Base-by-base conservation (phyloP, 2,888 invertebrate genomes). In the Hyalella azteca region DNA sequence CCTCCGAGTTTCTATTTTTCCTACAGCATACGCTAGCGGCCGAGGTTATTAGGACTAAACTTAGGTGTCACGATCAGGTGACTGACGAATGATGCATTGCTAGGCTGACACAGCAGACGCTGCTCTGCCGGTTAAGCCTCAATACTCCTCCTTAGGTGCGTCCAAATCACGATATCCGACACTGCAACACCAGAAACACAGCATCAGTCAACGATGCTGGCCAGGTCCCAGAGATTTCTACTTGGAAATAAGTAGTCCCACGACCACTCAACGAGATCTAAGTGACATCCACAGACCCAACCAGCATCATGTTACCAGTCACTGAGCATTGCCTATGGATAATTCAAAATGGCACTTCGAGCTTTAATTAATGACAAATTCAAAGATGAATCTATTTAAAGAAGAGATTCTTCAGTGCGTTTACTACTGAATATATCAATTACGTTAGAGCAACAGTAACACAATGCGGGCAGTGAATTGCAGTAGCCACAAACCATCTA, bases 81-180 rank as follows among this genome's bases (percentile, higher is more conserved):
- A 13, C 0, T 22, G 41, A 39, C 36, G 73, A 41, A 41, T 7
- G 41, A 40, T 29, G 40, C 22, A 41, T 22, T 40, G 36, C 40
- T 36, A 22, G 1, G 7, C 45, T 41, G 45, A 26, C 39, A 48
- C 75, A 15, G 39, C 45, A 48, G 13, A 26, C 0, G 13, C 3
- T 48, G 45, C 41, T 29, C 60, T 22, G 60, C 60, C n/a, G 26
- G 7, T 11, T n/a, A 9, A 39, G 75, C 48, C 13, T 79, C 95
- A 94, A 89, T 95, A 94, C 85, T 94, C 94, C 89, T 95, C 95
- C 88, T 94, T 92, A 85, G 95, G 95, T 86, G 95, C 95, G 89
- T 96, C 96, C 90, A 96, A 91, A 90, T 96, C 96, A 88, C 95
- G 91, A 90, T 96, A 96, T 90, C 95, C 93, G 94, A 88, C 95